These are phyloP conservation scores for Epinephelus coioides DNA, from an alignment of 2,797 vertebrate species.

Conservation along the genomic window DNA sequence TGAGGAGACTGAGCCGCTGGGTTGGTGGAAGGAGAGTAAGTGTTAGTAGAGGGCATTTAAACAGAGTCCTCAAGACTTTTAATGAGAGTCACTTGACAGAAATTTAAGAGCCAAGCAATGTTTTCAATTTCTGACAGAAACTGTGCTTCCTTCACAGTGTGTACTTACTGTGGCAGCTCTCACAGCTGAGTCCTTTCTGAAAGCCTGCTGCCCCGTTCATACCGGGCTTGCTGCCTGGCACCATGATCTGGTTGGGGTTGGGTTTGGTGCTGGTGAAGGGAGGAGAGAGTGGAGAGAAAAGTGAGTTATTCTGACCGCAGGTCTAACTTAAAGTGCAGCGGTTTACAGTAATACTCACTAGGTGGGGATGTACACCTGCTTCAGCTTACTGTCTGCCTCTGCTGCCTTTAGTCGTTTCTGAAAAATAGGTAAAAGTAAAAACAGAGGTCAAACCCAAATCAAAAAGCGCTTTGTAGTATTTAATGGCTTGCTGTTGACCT, in stretches of 20 bases:
- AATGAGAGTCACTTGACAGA: too few species aligned
- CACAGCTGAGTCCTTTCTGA: constrained; percentile 95
- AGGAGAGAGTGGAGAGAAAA: not conserved
- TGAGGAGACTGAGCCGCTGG: constrained; percentile 94
- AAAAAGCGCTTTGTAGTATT: not conserved
- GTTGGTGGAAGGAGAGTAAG: not conserved
- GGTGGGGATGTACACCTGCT: constrained; percentile 99
- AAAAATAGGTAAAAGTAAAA: not conserved
- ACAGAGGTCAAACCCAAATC: not conserved
- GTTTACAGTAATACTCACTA: constrained; percentile 90
- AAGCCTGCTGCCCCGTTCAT: constrained; percentile 93
- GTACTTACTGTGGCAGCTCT: constrained; percentile 96
- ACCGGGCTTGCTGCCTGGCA: constrained; percentile 92
- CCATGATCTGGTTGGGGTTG: constrained; percentile 97
- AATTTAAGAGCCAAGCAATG: too few species aligned
- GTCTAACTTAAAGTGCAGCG: not conserved
- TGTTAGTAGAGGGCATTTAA: not conserved
- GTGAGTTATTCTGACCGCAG: constrained; percentile 6
- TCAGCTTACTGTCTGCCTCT: constrained; percentile 98
- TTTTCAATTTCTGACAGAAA: not conserved
- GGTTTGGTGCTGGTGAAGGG: constrained; percentile 90
- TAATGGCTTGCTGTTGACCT: not conserved
- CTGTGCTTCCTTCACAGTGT: not conserved
- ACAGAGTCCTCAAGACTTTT: too few species aligned
- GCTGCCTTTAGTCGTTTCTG: constrained; percentile 99